Percentiles rank a stretch among this genome's conserved stretches.
phyloP scores from a whole-genome alignment of 2,797 vertebrate species.

The Chrysocyon brachyurus region DNA sequence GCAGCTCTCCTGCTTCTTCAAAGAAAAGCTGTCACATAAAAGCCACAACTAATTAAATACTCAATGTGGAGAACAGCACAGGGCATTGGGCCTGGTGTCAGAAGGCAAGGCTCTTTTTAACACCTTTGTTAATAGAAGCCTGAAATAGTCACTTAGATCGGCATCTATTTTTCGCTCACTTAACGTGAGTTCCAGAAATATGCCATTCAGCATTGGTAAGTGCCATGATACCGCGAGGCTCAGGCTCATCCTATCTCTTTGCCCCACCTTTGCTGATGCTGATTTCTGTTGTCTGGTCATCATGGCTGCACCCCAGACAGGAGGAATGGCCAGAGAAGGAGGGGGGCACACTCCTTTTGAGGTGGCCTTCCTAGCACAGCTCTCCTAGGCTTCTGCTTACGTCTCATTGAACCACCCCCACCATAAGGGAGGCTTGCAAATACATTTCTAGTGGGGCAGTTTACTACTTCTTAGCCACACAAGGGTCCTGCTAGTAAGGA shows the following conservation, averaged over 20 bases:
- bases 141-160: neutral
- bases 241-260: neutral
- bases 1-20: slow-evolving; percentile 39
- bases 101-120: neutral
- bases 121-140: neutral
- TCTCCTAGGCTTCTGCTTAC: neutral
- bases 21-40: slow-evolving; percentile 43
- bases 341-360: neutral
- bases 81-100: neutral
- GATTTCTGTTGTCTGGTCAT: neutral
- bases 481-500: neutral
- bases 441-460: neutral
- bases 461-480: neutral
- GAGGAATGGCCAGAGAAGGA: neutral
- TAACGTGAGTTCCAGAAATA: neutral
- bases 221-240: accelerated
- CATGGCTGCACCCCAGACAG: accelerated
- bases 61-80: neutral
- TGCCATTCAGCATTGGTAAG: too few species aligned
- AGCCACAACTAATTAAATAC: neutral
- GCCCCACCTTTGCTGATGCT: neutral
- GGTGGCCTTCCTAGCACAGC: neutral
- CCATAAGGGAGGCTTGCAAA: neutral
- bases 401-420: accelerated
- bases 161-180: neutral